A percentile compares a stretch with the other conserved stretches of the same genome.
These are phyloP conservation scores for Eristalinus aeneus DNA, from an alignment of 2,888 invertebrate genomes.

Conservation along the genomic window DNA sequence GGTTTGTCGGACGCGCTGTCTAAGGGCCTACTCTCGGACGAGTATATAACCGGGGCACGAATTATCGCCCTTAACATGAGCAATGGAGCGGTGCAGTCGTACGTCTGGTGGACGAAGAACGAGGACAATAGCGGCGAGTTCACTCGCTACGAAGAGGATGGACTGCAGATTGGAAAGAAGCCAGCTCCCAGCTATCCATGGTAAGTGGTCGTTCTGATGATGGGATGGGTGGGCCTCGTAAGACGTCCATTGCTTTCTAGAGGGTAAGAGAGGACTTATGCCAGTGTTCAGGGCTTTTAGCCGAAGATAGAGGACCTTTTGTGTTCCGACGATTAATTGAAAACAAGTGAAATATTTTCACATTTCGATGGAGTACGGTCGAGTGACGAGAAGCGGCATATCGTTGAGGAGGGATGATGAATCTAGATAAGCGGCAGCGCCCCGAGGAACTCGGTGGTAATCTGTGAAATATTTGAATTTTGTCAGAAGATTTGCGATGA, in stretches of 20 bases:
- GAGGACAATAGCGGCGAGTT: conserved; percentile 79
- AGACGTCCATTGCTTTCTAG: not conserved
- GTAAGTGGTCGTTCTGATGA: conserved; percentile 79
- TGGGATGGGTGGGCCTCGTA: not conserved
- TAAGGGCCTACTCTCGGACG: conserved; percentile 86
- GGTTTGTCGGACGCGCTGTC: conserved; percentile 88
- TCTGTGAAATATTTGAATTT: not conserved
- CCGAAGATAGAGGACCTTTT: conserved; percentile 5
- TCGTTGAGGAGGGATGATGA: not conserved
- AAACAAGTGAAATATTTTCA: conserved; percentile 41
- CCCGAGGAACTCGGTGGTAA: not conserved
- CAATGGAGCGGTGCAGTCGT: conserved; percentile 83
- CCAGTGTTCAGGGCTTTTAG: conserved; percentile 13
- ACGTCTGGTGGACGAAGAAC: conserved; percentile 83
- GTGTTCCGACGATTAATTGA: conserved; percentile 12
- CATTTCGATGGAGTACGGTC: not conserved
- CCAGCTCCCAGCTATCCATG: conserved; percentile 87
- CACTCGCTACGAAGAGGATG: conserved; percentile 82
- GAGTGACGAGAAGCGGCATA: not conserved
- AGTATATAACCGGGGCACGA: conserved; percentile 83
- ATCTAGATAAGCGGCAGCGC: not conserved
- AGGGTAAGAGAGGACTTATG: not conserved
- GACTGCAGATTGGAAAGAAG: conserved; percentile 83
- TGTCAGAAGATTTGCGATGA: not conserved
- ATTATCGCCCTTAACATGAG: conserved; percentile 84